phyloP scores from a whole-genome alignment of 1,140 invertebrate genomes.

The Xylocopa sonorina region DNA sequence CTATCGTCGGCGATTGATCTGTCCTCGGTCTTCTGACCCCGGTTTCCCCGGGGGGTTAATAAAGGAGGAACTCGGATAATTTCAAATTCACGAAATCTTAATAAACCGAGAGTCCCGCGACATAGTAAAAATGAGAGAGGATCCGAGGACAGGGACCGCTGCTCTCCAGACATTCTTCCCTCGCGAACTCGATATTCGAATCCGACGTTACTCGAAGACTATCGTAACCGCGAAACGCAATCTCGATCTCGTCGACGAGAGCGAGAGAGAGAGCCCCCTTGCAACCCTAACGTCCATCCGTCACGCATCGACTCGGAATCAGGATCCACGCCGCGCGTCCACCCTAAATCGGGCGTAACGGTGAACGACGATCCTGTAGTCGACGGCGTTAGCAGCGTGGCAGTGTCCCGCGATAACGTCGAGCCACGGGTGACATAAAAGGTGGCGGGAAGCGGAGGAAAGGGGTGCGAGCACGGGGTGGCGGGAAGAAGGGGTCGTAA shows the following conservation, averaged over 20 bases:
- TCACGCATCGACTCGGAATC: neutral
- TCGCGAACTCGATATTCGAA: neutral
- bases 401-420: slow-evolving; percentile 61
- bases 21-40: neutral
- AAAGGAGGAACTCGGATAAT: neutral
- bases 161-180: neutral
- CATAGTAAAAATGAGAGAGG: neutral
- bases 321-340: neutral
- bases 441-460: neutral
- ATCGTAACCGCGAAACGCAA: neutral
- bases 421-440: slow-evolving; percentile 57
- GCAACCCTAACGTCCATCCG: neutral
- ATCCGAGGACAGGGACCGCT: neutral
- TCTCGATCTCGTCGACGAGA: neutral
- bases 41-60: neutral
- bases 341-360: slow-evolving; percentile 45
- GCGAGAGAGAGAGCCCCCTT: no score
- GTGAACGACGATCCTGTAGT: slow-evolving; percentile 35
- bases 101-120: no score
- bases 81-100: neutral
- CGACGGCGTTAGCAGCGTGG: slow-evolving; percentile 30
- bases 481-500: neutral
- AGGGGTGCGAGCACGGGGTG: no score
- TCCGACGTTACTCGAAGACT: neutral
- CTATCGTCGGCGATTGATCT: neutral